These are phyloP conservation scores for Amblyraja radiata DNA, from an alignment of 2,797 vertebrate genomes.

Conservation along the genomic window DNA sequence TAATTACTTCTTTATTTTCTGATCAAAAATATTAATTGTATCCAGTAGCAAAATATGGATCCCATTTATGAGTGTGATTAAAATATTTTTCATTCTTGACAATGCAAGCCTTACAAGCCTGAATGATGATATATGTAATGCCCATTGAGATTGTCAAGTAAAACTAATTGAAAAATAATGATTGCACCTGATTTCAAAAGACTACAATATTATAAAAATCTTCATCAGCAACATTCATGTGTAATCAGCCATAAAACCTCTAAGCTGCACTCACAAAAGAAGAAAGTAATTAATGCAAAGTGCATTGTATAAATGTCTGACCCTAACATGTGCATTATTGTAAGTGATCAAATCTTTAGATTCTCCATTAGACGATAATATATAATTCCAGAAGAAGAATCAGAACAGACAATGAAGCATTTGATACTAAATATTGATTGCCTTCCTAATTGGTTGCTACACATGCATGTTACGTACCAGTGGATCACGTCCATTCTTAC, in stretches of 20 bases:
- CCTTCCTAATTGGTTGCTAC: no score
- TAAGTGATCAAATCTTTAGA: neutral
- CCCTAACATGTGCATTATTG: neutral
- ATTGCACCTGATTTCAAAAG: slow-evolving; percentile 8
- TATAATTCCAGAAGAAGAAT: neutral
- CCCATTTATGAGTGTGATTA: neutral
- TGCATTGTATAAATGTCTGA: neutral
- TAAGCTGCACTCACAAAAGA: neutral
- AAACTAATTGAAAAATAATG: slow-evolving; percentile 1
- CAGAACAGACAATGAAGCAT: neutral
- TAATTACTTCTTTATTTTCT: neutral
- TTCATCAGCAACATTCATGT: neutral
- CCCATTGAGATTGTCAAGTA: slow-evolving; percentile 6
- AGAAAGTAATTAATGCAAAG: neutral
- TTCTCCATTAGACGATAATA: neutral
- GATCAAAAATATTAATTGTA: neutral
- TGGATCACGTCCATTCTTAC: no score
- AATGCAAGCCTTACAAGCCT: neutral
- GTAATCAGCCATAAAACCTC: neutral
- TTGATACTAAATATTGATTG: neutral
- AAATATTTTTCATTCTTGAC: neutral
- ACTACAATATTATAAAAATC: neutral
- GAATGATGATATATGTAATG: slow-evolving; percentile 8
- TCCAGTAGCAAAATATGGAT: neutral
- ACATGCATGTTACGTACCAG: no score